A percentile compares a stretch with the other conserved stretches of the same genome.
Conservation (phyloP, 2,113 vertebrate genomes). For the Mesembrinibis cayennensis region DNA sequence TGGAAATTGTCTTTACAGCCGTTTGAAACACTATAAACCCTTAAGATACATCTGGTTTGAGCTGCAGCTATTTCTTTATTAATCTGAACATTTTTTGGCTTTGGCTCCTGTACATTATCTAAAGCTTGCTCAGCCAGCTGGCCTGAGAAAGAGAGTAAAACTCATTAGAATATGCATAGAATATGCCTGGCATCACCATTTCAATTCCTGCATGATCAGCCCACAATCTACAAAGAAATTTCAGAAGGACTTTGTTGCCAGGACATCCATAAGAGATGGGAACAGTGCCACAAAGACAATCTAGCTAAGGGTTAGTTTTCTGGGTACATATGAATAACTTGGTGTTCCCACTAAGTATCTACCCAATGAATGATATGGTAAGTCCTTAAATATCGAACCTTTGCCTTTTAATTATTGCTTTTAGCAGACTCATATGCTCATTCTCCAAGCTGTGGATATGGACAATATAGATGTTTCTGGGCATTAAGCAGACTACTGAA, state of each 20-base stretch:
- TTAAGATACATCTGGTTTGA: neutral
- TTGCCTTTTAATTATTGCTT: neutral
- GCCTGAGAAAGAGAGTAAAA: neutral
- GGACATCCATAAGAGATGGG: neutral
- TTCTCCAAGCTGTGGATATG: neutral
- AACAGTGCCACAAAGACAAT: neutral
- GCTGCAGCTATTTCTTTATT: neutral
- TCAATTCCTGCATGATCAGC: neutral
- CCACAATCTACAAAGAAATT: neutral
- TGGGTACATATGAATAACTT: neutral
- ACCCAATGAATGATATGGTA: neutral
- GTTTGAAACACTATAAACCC: neutral
- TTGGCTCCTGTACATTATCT: neutral
- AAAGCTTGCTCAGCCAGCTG: conserved; percentile 3
- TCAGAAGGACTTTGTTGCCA: neutral
- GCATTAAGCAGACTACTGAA: neutral
- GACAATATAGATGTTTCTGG: neutral
- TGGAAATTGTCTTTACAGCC: neutral
- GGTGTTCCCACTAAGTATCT: neutral
- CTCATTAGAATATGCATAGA: conserved; percentile 31
- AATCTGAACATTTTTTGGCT: neutral
- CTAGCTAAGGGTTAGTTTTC: neutral
- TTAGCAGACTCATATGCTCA: neutral
- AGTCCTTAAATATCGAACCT: neutral
- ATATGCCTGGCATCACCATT: conserved; percentile 11